A percentile compares a stretch with the other conserved stretches of the same genome.
These are phyloP conservation scores for Zygogramma bicolorata DNA, from an alignment of 2,888 invertebrate species.

Conservation along the genomic window DNA sequence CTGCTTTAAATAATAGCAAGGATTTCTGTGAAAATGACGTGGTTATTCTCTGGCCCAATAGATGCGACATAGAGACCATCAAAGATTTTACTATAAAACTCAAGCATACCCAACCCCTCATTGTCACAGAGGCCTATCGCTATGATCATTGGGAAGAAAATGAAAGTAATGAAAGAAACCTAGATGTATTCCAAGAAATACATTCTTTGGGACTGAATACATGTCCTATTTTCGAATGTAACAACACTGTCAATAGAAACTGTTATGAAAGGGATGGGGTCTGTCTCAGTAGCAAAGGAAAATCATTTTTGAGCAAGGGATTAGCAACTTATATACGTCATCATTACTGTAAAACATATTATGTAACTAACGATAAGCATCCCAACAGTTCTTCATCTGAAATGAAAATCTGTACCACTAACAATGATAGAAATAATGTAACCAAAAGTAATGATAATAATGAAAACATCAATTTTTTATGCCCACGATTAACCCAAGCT, in stretches of 20 bases:
- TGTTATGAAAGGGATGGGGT: slow-evolving; percentile 5
- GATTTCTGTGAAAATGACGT: slow-evolving; percentile 11
- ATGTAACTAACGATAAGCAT: neutral
- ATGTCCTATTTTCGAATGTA: neutral
- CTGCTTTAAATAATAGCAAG: slow-evolving; percentile 13
- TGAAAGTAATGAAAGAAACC: slow-evolving; percentile 2
- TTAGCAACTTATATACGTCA: neutral
- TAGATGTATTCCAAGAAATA: neutral
- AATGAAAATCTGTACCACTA: neutral
- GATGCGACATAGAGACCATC: slow-evolving; percentile 1
- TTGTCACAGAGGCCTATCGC: neutral
- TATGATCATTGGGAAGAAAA: slow-evolving; percentile 1
- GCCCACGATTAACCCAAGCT: neutral
- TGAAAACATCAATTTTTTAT: slow-evolving; percentile 4
- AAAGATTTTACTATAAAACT: neutral
- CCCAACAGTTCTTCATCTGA: neutral
- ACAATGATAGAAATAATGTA: slow-evolving; percentile 6
- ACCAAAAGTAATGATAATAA: slow-evolving; percentile 1
- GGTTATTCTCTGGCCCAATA: slow-evolving; percentile 3
- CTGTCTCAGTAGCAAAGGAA: slow-evolving; percentile 4
- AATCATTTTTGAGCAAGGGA: neutral
- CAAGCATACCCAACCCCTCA: slow-evolving; percentile 9
- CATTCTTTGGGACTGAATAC: neutral
- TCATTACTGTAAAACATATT: neutral
- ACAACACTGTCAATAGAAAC: slow-evolving; percentile 5